Percentiles rank a stretch among this genome's conserved stretches.
phyloP scores from a whole-genome alignment of 2,888 invertebrate species.

The Troides oblongomaculatus region DNA sequence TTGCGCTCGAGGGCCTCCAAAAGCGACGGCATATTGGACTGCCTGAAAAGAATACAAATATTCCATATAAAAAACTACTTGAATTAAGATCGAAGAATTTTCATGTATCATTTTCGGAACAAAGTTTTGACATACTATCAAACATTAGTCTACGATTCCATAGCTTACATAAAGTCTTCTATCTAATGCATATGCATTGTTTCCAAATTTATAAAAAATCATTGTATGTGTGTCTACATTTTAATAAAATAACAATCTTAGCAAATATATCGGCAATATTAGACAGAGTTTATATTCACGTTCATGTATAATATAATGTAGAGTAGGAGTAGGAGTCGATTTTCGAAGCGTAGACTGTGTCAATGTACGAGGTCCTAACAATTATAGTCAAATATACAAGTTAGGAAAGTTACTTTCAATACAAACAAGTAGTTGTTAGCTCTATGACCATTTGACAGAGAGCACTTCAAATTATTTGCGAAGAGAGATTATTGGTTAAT shows the following conservation, averaged over 20 bases:
- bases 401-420: too few relatives aligned
- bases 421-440: too few relatives aligned
- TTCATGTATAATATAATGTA: neutral
- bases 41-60: slow-evolving; percentile 1
- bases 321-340: neutral
- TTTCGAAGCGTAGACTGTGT: neutral
- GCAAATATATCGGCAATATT: neutral
- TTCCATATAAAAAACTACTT: too few relatives aligned
- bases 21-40: slow-evolving; percentile 88
- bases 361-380: neutral
- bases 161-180: neutral
- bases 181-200: neutral
- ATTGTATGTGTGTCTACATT: neutral
- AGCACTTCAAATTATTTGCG: too few relatives aligned
- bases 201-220: neutral
- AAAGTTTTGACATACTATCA: neutral
- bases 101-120: neutral
- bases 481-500: too few relatives aligned
- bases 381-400: too few relatives aligned
- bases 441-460: too few relatives aligned
- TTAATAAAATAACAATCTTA: neutral
- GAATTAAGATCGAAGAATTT: neutral
- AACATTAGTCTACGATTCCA: neutral
- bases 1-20: slow-evolving; percentile 94
- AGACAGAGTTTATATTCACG: neutral